Evolutionary conservation across 2,888 invertebrate species (phyloP), one percentile per base, ranked within the genome.

Genomic region (Platycheirus rosarum): DNA sequence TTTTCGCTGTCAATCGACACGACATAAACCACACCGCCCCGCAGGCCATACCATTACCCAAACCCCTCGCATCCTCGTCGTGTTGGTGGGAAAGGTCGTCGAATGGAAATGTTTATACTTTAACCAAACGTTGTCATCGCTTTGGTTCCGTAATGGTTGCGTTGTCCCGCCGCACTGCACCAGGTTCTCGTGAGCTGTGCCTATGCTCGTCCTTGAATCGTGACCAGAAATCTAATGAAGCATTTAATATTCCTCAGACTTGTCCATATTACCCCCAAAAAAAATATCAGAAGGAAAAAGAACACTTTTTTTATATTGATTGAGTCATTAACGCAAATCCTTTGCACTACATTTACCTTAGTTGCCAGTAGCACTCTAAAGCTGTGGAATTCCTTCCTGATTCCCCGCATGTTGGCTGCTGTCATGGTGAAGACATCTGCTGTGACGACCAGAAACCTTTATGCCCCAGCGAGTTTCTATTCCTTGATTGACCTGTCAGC

Each of bases 281-380:
- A 60, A 60, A 55, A 4, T 55, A 37, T 37, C 55, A 26, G 23
- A 57, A 16, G 14, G 7, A 51, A 49, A 51, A 65, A 77, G 68
- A 82, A 77, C 55, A 76, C 66, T 71, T 78, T 23, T n/a, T 76
- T 79, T 71, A 77, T 76, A 82, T 76, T 82, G 82, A 82, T 82
- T 77, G 82, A 82, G 82, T 77, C 82, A 82, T 82, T 82, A 82
- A 82, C 76, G 76, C 71, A 82, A 82, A 82, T 76, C 76, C 71
- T 77, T 82, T 80, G 70, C 75, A 80, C 80, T 80, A 80, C 80
- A 80, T 80, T 80, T 80, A 80, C 80, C 80, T 80, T 57, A 77
- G 63, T 77, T 70, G 77, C 77, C 70, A 46, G 49, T 57, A 51
- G 66, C 53, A 63, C 40, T 29, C 20, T 53, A 46, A n/a, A n/a